Conservation (phyloP, 2,888 invertebrate genomes). For the Protula sp. region DNA sequence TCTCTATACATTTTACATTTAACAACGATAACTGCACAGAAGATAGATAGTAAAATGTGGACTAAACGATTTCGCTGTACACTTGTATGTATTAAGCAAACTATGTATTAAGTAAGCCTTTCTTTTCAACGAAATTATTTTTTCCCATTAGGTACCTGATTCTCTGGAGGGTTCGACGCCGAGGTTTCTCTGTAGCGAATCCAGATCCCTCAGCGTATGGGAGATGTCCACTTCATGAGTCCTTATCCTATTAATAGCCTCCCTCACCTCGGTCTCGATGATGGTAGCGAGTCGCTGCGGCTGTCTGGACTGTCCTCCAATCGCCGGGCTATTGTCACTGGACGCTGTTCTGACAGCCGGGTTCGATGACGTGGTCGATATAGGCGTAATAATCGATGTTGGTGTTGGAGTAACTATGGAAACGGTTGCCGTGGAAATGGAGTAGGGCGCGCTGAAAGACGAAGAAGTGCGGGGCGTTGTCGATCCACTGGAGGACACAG, state of each 20-base stretch:
- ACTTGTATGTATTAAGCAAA: too few species aligned
- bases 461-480: too few species aligned
- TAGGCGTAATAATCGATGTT: neutral
- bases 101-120: too few species aligned
- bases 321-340: neutral
- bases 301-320: neutral
- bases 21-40: too few species aligned
- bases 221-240: neutral
- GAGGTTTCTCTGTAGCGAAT: constrained; percentile 3
- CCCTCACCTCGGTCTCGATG: constrained; percentile 5
- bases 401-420: too few species aligned
- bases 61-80: too few species aligned
- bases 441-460: too few species aligned
- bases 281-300: constrained; percentile 4
- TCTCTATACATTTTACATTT: too few species aligned
- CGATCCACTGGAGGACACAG: too few species aligned
- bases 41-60: too few species aligned
- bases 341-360: neutral
- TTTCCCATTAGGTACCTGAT: neutral
- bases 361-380: neutral
- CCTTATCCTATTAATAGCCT: constrained; percentile 5
- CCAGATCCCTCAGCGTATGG: constrained; percentile 5
- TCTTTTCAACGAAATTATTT: neutral
- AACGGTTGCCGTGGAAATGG: too few species aligned
- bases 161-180: neutral